Conservation (phyloP, 2,888 invertebrate species). For the Drosophila nr. perissopoda region DNA sequence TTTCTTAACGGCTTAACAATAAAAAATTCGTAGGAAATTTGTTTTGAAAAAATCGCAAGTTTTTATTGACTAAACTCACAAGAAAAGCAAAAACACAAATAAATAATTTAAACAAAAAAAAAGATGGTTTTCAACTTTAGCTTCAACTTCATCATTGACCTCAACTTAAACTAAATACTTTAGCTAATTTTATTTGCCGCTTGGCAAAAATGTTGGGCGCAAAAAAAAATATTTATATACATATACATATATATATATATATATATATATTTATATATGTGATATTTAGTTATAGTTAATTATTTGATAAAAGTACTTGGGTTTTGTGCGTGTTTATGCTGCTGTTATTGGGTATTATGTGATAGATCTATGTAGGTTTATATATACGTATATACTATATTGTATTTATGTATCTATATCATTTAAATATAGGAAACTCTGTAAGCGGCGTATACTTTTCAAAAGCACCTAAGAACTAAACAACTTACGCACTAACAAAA, state of each 20-base stretch:
- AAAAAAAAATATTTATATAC: constrained; percentile 21
- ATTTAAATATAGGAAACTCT: constrained; percentile 77
- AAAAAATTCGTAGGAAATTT: constrained; percentile 28
- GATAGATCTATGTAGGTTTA: constrained; percentile 29
- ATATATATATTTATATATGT: constrained; percentile 12
- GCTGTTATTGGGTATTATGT: constrained; percentile 22
- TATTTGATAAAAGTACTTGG: constrained; percentile 28
- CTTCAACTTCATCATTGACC: constrained; percentile 12
- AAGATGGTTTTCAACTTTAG: constrained; percentile 38
- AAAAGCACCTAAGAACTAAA: constrained; percentile 80
- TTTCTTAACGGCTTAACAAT: background rate
- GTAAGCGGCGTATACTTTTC: constrained; percentile 82
- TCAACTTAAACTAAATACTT: constrained; percentile 60
- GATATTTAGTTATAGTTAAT: constrained; percentile 17
- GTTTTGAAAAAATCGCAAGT: constrained; percentile 60
- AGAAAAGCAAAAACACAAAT: constrained; percentile 72
- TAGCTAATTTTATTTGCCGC: constrained; percentile 72
- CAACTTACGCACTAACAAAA: constrained; percentile 67
- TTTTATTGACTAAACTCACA: constrained; percentile 78
- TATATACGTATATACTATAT: constrained; percentile 16
- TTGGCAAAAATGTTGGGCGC: constrained; percentile 52
- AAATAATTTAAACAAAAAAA: constrained; percentile 67
- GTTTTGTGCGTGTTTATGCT: constrained; percentile 31
- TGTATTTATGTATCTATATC: constrained; percentile 26
- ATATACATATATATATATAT: constrained; percentile 1